Evolutionary conservation across 2,888 invertebrate genomes (phyloP).

Genomic region (Lepeophtheirus nordmannii): DNA sequence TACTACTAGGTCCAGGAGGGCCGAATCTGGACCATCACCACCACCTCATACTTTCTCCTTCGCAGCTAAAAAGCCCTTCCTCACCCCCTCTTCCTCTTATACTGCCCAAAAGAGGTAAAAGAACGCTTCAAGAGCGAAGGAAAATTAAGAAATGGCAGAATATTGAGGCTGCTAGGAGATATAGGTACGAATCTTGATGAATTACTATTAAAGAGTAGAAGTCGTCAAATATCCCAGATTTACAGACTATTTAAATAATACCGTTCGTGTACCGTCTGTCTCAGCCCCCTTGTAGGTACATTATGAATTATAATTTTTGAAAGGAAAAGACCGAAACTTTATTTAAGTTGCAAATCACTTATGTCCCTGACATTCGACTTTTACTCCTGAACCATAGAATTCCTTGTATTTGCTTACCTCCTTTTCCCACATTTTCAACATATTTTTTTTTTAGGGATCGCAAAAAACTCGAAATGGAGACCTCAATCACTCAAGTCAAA

Average conservation of each 20-base stretch:
- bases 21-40: neutral
- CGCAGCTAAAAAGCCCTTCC: neutral
- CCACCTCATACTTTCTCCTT: neutral
- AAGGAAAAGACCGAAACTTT: too few species aligned
- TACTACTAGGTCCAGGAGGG: neutral
- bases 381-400: too few species aligned
- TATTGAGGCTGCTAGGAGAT: slow-evolving; percentile 1
- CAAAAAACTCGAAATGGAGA: slow-evolving; percentile 1
- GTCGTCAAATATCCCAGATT: too few species aligned
- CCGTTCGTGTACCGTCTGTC: too few species aligned
- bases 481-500: neutral
- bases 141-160: slow-evolving; percentile 2
- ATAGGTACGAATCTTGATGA: neutral
- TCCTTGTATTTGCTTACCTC: too few species aligned
- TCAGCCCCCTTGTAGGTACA: too few species aligned
- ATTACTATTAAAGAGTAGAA: too few species aligned
- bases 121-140: neutral
- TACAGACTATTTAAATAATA: too few species aligned
- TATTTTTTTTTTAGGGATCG: neutral
- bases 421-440: too few species aligned
- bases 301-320: too few species aligned
- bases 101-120: neutral
- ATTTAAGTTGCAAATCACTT: too few species aligned
- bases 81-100: neutral
- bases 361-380: too few species aligned